Evolutionary conservation across 2,113 vertebrate genomes (phyloP).

Genomic region (Callionymus lyra): DNA sequence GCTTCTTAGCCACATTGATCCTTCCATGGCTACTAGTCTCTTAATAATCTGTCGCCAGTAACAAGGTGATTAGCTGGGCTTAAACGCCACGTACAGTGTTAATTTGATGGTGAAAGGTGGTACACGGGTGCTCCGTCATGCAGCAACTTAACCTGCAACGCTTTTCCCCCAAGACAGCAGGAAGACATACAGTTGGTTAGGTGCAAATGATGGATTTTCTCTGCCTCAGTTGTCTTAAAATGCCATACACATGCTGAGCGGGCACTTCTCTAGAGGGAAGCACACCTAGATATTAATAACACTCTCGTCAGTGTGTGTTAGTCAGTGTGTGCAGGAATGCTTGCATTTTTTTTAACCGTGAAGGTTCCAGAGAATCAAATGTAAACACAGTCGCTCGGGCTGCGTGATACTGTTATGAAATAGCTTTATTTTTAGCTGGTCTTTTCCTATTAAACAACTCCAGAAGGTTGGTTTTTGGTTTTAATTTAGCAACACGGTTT

Average conservation of each 20-base stretch:
- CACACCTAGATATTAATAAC: conserved; percentile 48
- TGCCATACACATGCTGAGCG: conserved; percentile 53
- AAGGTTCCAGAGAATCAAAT: background rate
- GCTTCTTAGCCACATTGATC: conserved; percentile 26
- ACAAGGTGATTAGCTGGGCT: conserved; percentile 32
- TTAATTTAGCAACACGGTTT: too few relatives aligned
- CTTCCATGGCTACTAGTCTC: conserved; percentile 16
- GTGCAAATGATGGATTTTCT: conserved; percentile 35
- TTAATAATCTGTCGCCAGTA: conserved; percentile 35
- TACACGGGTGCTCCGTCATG: conserved; percentile 47
- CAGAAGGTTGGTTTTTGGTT: too few relatives aligned
- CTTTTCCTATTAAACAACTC: too few relatives aligned
- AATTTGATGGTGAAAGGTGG: conserved; percentile 33
- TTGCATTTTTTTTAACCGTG: conserved; percentile 24
- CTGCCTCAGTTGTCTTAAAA: conserved; percentile 49
- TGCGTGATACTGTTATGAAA: too few relatives aligned
- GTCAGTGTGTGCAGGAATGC: conserved; percentile 12
- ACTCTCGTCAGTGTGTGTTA: conserved; percentile 12
- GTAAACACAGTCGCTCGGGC: too few relatives aligned
- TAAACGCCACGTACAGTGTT: conserved; percentile 27
- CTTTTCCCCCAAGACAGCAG: conserved; percentile 50
- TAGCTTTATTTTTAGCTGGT: too few relatives aligned
- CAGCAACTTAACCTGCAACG: conserved; percentile 52
- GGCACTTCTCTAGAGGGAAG: conserved; percentile 43
- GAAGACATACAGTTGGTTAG: conserved; percentile 43